Evolutionary conservation across 2,113 vertebrate genomes (phyloP), one percentile per base, ranked within the genome.

Genomic region (Paramormyrops kingsleyae): DNA sequence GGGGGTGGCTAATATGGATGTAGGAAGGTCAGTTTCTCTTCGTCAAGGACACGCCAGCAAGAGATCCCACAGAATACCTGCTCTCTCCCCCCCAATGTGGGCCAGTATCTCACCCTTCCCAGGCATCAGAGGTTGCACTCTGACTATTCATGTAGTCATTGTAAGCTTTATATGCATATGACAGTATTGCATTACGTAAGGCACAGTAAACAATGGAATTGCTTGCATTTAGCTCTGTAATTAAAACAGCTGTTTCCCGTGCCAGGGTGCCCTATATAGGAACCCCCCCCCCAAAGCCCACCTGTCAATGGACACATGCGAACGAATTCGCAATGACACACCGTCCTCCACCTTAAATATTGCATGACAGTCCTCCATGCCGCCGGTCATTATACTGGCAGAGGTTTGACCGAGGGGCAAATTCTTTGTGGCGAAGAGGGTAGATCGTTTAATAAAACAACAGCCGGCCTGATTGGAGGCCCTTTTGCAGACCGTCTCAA

Each of bases 361-460:
- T 42, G 47, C 83, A 91, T 90, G 83, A 90, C 24, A 70, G 42
- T 88, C 59, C 52, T 88, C 15, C 77, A 19, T 52, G 88, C 15
- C 77, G 35, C 52, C 89, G 87, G 53, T 88, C 84, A 90, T 49
- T 91, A 88, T 46, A 49, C 80, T 77, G 90, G 44, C 15, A 77
- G 53, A 85, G 27, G 21, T 24, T 13, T 87, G 80, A 74, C 62
- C 52, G 13, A 50, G 50, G 83, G 66, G 87, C 27, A 42, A 46
- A 80, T n/a, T 47, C 90, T 87, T 89, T 89, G 59, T 50, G 89
- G 88, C 52, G 83, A 46, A 95, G 92, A 92, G 92, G 94, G 93
- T 93, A 93, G 94, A 95, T 93, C 94, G 94, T 95, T 96, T 95
- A 96, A 95, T 95, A 95, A 95, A 95, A 96, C 92, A 94, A 95